These are phyloP conservation scores for Ivindomyrus marchei DNA, from an alignment of 2,113 vertebrate species.

Conservation along the genomic window DNA sequence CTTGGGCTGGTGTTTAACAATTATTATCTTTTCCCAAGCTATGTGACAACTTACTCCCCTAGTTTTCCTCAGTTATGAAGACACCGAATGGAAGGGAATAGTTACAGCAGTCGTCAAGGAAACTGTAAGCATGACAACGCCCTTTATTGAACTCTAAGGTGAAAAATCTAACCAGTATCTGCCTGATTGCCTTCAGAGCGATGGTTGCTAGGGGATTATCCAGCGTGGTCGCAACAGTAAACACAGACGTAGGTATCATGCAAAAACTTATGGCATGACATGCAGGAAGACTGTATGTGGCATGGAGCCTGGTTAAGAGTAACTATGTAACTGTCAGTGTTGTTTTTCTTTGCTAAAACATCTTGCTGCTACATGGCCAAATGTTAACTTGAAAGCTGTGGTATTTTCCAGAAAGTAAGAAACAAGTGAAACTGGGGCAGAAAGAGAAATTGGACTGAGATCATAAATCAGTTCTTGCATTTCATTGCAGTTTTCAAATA, in stretches of 20 bases:
- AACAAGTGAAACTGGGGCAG: not conserved
- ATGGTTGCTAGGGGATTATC: constrained; percentile 56
- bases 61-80: constrained; percentile 32
- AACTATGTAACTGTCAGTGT: not conserved
- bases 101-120: constrained; percentile 51
- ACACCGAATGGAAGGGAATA: constrained; percentile 21
- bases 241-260: constrained; percentile 42
- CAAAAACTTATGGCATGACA: constrained; percentile 27
- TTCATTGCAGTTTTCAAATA: not conserved
- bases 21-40: not conserved
- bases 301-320: constrained; percentile 10
- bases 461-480: not conserved
- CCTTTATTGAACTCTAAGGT: constrained; percentile 41
- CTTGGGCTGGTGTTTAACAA: not conserved
- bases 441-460: not conserved
- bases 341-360: not conserved
- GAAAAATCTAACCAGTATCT: constrained; percentile 37
- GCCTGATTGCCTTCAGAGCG: constrained; percentile 41
- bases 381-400: not conserved
- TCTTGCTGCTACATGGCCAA: not conserved
- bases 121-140: constrained; percentile 42
- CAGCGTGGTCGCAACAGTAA: constrained; percentile 41
- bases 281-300: constrained; percentile 26
- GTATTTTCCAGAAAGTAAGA: not conserved
- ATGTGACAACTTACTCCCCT: not conserved